phyloP scores from a whole-genome alignment of 2,113 vertebrate genomes.

The Colius striatus region DNA sequence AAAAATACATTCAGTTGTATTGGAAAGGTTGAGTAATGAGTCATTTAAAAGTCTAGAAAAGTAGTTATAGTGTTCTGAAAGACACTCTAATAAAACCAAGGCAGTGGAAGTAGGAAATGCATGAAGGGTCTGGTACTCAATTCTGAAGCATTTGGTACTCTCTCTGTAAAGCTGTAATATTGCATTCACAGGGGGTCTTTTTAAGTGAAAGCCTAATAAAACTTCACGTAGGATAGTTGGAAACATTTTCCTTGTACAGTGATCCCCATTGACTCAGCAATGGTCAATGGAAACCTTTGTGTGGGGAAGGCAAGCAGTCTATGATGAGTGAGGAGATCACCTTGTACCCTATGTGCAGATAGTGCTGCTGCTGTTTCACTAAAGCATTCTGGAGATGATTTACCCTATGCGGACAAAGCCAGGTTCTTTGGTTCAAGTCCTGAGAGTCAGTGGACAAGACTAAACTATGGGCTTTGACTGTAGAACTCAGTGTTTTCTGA shows the following conservation, averaged over 20 bases:
- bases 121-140: background rate
- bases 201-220: background rate
- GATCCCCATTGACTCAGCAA: background rate
- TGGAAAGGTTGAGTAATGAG: background rate
- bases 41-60: background rate
- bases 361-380: background rate
- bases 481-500: background rate
- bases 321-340: background rate
- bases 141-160: background rate
- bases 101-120: background rate
- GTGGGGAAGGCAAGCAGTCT: background rate
- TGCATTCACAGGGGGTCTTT: background rate
- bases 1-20: background rate
- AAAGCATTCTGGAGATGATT: rapidly evolving
- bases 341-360: background rate
- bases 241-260: background rate
- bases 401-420: background rate
- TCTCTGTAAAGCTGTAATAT: background rate
- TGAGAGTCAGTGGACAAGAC: background rate
- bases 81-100: background rate
- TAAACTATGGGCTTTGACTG: background rate
- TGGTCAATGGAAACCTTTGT: background rate
- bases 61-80: background rate
- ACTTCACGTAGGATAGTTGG: background rate
- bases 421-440: background rate